phyloP scores from a whole-genome alignment of 2,888 invertebrate genomes.

The Brachycybe producta region DNA sequence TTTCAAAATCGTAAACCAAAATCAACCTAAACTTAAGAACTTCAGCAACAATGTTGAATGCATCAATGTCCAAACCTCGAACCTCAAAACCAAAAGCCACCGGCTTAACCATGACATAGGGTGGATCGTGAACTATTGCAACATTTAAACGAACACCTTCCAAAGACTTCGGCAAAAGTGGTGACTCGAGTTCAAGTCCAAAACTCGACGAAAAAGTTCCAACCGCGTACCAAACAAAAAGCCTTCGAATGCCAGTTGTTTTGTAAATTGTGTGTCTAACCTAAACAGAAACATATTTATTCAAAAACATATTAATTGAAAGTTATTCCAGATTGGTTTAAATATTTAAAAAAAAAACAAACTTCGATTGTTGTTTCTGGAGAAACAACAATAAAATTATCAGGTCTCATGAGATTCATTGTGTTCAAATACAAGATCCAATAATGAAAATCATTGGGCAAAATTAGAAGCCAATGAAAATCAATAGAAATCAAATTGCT shows the following conservation, averaged over 20 bases:
- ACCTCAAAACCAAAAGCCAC: neutral
- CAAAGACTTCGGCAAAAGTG: too few species aligned
- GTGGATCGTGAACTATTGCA: constrained; percentile 10
- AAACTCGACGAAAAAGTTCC: too few species aligned
- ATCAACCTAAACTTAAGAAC: constrained; percentile 4
- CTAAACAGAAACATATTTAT: too few species aligned
- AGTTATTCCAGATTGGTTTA: too few species aligned
- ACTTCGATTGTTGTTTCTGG: neutral
- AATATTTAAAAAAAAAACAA: too few species aligned
- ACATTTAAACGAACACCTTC: constrained; percentile 1
- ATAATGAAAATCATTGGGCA: neutral
- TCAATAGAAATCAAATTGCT: neutral
- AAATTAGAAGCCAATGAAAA: constrained; percentile 2
- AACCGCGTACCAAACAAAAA: too few species aligned
- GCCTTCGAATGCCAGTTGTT: too few species aligned
- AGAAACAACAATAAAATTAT: neutral
- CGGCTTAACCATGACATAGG: constrained; percentile 6
- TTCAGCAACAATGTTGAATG: neutral
- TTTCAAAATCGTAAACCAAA: neutral
- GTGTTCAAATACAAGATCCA: neutral
- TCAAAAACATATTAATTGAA: too few species aligned
- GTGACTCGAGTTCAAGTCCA: too few species aligned
- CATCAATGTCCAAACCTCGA: constrained; percentile 8
- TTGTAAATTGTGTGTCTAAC: too few species aligned
- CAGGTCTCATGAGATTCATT: neutral